Evolutionary conservation across 53 echinoderm and acorn worm genomes (phyloP).

Genomic region (Henricia sp.): DNA sequence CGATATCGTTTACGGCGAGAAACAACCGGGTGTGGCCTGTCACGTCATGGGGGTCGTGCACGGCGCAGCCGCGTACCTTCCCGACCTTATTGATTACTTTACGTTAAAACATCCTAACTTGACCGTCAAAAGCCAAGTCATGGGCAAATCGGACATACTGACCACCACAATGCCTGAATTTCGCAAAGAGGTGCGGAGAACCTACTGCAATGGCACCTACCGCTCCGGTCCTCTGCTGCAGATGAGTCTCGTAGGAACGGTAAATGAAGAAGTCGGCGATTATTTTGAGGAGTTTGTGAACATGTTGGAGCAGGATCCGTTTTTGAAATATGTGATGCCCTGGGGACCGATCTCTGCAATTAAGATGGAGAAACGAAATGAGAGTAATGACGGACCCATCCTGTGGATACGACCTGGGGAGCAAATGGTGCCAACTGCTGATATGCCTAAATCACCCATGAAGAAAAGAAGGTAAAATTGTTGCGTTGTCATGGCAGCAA

Average conservation of each 20-base stretch:
- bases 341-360: constrained; percentile 85
- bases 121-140: constrained; percentile 79
- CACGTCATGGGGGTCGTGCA: constrained; percentile 97
- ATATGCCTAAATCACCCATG: constrained; percentile 95
- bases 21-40: constrained; percentile 72
- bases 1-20: constrained; percentile 77
- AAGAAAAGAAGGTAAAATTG: constrained; percentile 92
- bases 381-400: constrained; percentile 99
- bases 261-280: constrained; percentile 97
- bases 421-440: constrained; percentile 98
- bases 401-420: constrained; percentile 97
- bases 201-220: constrained; percentile 90
- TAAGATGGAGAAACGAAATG: constrained; percentile 73
- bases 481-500: no score
- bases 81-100: constrained; percentile 87
- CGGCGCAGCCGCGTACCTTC: constrained; percentile 77
- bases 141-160: constrained; percentile 96
- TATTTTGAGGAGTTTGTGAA: constrained; percentile 93
- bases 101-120: constrained; percentile 78
- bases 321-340: constrained; percentile 93
- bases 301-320: constrained; percentile 85
- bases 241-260: constrained; percentile 96
- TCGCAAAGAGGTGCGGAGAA: constrained; percentile 71
- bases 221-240: constrained; percentile 93
- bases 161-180: constrained; percentile 92